These are phyloP conservation scores for Apodemia hepburni DNA, from an alignment of 2,888 invertebrate genomes.

Conservation along the genomic window DNA sequence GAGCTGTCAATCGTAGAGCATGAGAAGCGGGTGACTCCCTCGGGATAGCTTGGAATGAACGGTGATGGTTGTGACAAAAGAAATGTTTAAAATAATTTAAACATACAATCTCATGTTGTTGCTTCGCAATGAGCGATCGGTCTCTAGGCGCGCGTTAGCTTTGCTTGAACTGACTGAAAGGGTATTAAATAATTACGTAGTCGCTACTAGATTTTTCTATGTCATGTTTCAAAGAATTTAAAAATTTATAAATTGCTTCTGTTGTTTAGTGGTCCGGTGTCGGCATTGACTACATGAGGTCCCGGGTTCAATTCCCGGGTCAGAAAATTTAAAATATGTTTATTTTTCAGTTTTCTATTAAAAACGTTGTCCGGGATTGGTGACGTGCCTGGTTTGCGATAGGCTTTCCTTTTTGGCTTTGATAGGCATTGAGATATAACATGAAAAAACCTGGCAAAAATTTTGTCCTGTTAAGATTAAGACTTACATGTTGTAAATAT, in stretches of 20 bases:
- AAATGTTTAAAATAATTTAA: conserved; percentile 41
- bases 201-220: conserved; percentile 26
- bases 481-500: too few relatives aligned
- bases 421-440: too few relatives aligned
- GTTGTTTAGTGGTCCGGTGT: too few relatives aligned
- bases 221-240: conserved; percentile 22
- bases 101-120: conserved; percentile 46
- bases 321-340: too few relatives aligned
- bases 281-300: too few relatives aligned
- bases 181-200: conserved; percentile 33
- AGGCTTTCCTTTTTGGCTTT: too few relatives aligned
- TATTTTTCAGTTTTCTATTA: too few relatives aligned
- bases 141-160: conserved; percentile 46
- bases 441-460: too few relatives aligned
- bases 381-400: too few relatives aligned
- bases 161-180: conserved; percentile 31
- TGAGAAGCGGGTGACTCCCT: conserved; percentile 62
- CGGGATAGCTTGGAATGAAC: conserved; percentile 34
- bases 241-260: not conserved
- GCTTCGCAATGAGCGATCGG: conserved; percentile 57
- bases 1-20: conserved; percentile 66
- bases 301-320: too few relatives aligned
- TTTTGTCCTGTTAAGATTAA: too few relatives aligned
- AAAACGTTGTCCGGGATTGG: too few relatives aligned
- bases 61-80: conserved; percentile 46